Percentiles rank a stretch among this genome's conserved stretches.
phyloP scores from a whole-genome alignment of 2,888 invertebrate species.

The Polydrusus pterygomalis region DNA sequence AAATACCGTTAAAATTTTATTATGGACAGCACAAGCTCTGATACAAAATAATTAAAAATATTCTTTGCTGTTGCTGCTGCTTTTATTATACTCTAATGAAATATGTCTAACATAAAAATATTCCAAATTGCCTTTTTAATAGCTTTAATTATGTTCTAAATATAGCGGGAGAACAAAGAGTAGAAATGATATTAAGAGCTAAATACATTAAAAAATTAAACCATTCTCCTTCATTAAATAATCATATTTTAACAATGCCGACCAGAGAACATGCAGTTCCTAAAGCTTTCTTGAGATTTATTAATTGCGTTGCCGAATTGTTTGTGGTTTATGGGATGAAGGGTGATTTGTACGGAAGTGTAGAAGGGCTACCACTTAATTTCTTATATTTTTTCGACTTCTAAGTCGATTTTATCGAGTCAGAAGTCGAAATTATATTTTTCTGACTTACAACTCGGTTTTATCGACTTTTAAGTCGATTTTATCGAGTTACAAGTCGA shows the following conservation, averaged over 20 bases:
- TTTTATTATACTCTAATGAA: slow-evolving; percentile 4
- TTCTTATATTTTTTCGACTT: no score
- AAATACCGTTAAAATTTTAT: not conserved
- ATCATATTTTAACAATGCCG: not conserved
- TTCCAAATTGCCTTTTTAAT: not conserved
- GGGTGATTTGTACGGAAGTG: no score
- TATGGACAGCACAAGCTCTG: not conserved
- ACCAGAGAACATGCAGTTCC: not conserved
- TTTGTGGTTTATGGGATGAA: no score
- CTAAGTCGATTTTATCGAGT: no score
- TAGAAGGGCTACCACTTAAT: no score
- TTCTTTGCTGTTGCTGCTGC: not conserved
- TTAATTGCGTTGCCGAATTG: no score
- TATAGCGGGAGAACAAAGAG: not conserved
- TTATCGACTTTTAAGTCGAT: no score
- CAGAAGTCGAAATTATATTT: no score
- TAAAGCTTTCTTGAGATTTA: no score
- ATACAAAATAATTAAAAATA: not conserved
- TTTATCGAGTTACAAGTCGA: no score
- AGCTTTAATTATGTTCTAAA: not conserved
- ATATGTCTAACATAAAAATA: not conserved
- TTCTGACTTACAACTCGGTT: no score
- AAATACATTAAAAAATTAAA: not conserved
- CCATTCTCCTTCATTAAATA: no score
- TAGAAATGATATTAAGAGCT: not conserved